phyloP scores from a whole-genome alignment of 2,113 vertebrate species.

The Leptodactylus fuscus region DNA sequence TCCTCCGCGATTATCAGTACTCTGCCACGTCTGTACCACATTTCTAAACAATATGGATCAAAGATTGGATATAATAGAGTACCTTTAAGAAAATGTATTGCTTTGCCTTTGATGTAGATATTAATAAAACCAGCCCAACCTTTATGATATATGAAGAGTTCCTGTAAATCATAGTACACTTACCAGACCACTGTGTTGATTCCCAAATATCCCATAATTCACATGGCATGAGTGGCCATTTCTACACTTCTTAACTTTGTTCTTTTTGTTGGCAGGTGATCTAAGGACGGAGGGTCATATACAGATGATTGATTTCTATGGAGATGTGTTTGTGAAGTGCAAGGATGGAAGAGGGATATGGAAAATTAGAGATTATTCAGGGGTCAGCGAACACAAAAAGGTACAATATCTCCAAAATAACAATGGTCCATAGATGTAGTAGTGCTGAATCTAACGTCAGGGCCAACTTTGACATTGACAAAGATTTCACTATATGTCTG shows the following conservation, averaged over 20 bases:
- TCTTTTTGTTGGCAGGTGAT: constrained; percentile 4
- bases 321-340: not conserved
- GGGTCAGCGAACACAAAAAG: not conserved
- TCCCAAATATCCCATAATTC: not conserved
- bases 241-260: not conserved
- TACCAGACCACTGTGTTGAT: not conserved
- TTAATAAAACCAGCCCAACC: not conserved
- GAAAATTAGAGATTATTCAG: not conserved
- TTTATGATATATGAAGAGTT: not conserved
- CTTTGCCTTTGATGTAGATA: not conserved
- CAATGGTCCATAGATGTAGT: not conserved
- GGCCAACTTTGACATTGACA: too few relatives aligned
- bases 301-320: not conserved
- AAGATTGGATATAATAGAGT: too few relatives aligned
- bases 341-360: not conserved
- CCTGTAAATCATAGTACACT: not conserved
- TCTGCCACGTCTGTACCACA: too few relatives aligned
- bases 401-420: not conserved
- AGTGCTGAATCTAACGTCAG: not conserved
- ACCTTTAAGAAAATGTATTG: not conserved
- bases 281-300: not conserved
- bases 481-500: too few relatives aligned
- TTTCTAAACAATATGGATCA: too few relatives aligned
- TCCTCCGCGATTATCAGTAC: too few relatives aligned
- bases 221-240: not conserved